These are phyloP conservation scores for Lates calcarifer DNA, from an alignment of 2,113 vertebrate species.

Conservation along the genomic window DNA sequence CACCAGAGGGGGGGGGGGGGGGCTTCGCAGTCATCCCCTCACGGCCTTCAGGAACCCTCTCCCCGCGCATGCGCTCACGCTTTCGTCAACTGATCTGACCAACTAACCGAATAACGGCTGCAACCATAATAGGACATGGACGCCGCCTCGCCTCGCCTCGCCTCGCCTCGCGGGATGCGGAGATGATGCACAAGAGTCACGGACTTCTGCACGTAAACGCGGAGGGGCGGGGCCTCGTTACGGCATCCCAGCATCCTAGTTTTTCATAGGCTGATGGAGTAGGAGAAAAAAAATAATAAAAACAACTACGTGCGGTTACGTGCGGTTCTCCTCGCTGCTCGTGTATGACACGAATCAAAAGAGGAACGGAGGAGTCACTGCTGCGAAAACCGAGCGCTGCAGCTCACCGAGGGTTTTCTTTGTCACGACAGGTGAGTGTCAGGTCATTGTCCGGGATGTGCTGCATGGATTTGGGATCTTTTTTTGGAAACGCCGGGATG, in stretches of 20 bases:
- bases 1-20: not conserved
- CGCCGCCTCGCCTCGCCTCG: conserved; percentile 9
- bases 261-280: conserved; percentile 45
- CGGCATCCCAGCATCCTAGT: conserved; percentile 24
- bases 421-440: conserved; percentile 62
- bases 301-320: conserved; percentile 61
- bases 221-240: conserved; percentile 39
- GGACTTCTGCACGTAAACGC: conserved; percentile 17
- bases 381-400: conserved; percentile 3
- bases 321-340: conserved; percentile 67
- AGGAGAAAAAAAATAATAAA: not conserved
- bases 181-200: conserved; percentile 33
- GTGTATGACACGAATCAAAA: not conserved
- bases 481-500: not conserved
- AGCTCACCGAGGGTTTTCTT: not conserved
- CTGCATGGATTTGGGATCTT: not conserved
- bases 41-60: not conserved
- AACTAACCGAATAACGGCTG: conserved; percentile 38
- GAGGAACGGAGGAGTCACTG: not conserved
- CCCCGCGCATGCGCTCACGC: conserved; percentile 32
- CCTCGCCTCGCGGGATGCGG: conserved; percentile 24
- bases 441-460: too few relatives aligned
- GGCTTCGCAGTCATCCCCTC: not conserved
- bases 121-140: conserved; percentile 26
- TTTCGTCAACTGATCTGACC: conserved; percentile 5